Evolutionary conservation across 2,888 invertebrate genomes (phyloP).

Genomic region (Gastracanthus pulcherrimus): DNA sequence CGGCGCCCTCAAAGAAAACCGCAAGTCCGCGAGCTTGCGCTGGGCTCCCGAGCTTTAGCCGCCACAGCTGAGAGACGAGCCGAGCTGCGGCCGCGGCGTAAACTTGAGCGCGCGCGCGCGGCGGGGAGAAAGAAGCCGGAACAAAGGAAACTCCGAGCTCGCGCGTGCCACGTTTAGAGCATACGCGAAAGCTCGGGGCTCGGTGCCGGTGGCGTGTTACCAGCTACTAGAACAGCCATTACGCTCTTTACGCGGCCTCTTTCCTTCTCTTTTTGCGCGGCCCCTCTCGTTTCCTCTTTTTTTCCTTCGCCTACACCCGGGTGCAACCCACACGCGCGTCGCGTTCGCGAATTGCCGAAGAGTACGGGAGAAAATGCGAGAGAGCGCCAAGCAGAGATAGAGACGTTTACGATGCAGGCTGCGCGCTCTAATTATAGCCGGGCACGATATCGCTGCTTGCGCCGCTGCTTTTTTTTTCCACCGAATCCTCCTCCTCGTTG

Average conservation of each 20-base stretch:
- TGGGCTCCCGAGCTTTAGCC: neutral
- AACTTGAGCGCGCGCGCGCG: neutral
- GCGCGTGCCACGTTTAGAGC: no score
- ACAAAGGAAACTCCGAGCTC: slow-evolving; percentile 34
- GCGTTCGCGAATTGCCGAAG: neutral
- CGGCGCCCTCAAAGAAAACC: slow-evolving; percentile 33
- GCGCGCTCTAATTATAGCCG: slow-evolving; percentile 27
- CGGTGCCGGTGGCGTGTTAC: slow-evolving; percentile 4
- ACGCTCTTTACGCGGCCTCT: neutral
- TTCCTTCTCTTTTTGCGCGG: no score
- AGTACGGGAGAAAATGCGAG: neutral
- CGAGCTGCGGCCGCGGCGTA: neutral
- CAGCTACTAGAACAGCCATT: slow-evolving; percentile 4
- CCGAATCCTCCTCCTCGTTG: neutral
- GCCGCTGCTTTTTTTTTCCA: neutral
- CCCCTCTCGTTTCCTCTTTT: neutral
- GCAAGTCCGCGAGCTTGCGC: slow-evolving; percentile 5
- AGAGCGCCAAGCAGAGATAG: slow-evolving; percentile 21
- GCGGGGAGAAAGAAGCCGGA: neutral
- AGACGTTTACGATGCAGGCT: slow-evolving; percentile 28
- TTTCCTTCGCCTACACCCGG: neutral
- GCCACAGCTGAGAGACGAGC: neutral
- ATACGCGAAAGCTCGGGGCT: no score
- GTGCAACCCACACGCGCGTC: neutral
- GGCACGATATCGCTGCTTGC: slow-evolving; percentile 23